Evolutionary conservation across 1,140 invertebrate species (phyloP).

Genomic region (Nasonia longicornis): DNA sequence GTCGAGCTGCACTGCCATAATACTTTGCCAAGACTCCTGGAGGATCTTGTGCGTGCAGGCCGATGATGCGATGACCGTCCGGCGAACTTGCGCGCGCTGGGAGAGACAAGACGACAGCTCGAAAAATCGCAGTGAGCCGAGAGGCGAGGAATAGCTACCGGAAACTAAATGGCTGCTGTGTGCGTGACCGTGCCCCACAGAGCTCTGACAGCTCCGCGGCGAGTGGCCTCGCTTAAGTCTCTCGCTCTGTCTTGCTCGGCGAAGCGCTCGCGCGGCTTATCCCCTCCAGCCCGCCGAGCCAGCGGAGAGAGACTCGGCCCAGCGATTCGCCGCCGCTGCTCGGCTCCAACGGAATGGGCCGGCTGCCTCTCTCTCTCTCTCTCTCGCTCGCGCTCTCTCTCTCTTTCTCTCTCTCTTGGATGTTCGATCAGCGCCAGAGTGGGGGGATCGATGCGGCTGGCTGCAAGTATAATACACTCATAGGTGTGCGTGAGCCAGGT

Average conservation of each 20-base stretch:
- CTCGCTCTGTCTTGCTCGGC: constrained; percentile 37
- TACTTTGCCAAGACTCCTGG: constrained; percentile 11
- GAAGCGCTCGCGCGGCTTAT: constrained; percentile 14
- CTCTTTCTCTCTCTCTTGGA: background rate
- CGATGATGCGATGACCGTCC: background rate
- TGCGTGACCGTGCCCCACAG: constrained; percentile 70
- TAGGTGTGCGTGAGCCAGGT: background rate
- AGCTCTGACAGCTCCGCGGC: constrained; percentile 70
- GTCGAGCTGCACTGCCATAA: constrained; percentile 63
- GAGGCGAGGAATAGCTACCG: constrained; percentile 51
- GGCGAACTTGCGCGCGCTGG: background rate
- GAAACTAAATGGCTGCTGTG: constrained; percentile 61
- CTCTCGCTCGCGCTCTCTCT: constrained; percentile 5
- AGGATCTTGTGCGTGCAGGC: background rate
- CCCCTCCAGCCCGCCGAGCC: background rate
- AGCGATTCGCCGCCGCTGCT: background rate
- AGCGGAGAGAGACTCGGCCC: background rate
- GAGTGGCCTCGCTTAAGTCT: constrained; percentile 71
- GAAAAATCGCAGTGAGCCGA: background rate
- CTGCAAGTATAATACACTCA: too few species aligned
- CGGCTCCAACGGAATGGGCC: constrained; percentile 38
- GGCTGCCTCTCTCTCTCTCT: constrained; percentile 34
- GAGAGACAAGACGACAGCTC: background rate
- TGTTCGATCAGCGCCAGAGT: background rate
- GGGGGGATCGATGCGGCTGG: background rate